These are phyloP conservation scores for Torymus texanus DNA, from an alignment of 2,888 invertebrate genomes.

Conservation along the genomic window DNA sequence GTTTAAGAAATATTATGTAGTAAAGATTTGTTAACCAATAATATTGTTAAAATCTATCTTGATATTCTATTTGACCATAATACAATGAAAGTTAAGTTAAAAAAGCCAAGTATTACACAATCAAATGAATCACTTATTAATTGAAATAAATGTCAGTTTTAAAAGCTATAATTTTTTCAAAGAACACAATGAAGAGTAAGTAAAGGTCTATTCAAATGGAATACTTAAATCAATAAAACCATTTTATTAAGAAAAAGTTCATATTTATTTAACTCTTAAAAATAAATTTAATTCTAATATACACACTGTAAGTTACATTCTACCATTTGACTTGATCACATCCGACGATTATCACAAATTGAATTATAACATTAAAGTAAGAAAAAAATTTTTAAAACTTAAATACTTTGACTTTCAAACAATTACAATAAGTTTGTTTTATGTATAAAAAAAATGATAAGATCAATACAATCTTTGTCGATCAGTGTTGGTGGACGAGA, in stretches of 20 bases:
- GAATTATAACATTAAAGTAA: constrained; percentile 6
- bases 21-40: no score
- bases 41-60: no score
- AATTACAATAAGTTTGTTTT: background rate
- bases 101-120: no score
- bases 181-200: no score
- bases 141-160: no score
- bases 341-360: constrained; percentile 24
- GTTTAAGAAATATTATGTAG: no score
- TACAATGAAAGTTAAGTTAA: no score
- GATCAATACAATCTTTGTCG: constrained; percentile 14
- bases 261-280: constrained; percentile 30
- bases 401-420: background rate
- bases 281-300: constrained; percentile 15
- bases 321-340: constrained; percentile 13
- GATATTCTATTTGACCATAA: no score
- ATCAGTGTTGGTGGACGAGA: background rate
- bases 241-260: constrained; percentile 2
- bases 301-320: constrained; percentile 18
- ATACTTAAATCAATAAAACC: background rate
- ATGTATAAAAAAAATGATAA: constrained; percentile 12
- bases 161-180: no score
- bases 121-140: no score
- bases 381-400: background rate
- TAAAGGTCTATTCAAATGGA: background rate